A percentile compares a stretch with the other conserved stretches of the same genome.
These are phyloP conservation scores for Dasysyrphus tricinctus DNA, from an alignment of 2,888 invertebrate genomes.

Conservation along the genomic window DNA sequence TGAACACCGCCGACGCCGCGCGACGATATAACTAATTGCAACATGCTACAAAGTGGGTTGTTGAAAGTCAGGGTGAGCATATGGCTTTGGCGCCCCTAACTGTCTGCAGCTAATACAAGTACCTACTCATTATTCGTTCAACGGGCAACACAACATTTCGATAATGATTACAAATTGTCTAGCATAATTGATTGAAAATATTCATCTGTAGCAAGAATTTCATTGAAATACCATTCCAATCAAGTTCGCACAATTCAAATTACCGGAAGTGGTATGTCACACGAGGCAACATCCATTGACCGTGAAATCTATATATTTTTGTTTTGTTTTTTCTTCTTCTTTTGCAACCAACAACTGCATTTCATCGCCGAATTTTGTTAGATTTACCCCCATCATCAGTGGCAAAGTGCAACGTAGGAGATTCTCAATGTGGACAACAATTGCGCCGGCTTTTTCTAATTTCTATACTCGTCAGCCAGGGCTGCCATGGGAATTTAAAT, in stretches of 20 bases:
- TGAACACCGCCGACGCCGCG: constrained; percentile 23
- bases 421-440: constrained; percentile 55
- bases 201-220: constrained; percentile 33
- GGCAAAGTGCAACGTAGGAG: constrained; percentile 23
- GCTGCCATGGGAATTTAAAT: background rate
- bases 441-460: constrained; percentile 25
- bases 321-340: background rate
- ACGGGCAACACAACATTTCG: background rate
- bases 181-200: constrained; percentile 52
- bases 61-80: constrained; percentile 67
- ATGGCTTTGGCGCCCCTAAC: constrained; percentile 38
- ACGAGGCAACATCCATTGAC: constrained; percentile 72
- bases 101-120: background rate
- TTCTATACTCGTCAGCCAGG: background rate
- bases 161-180: constrained; percentile 34
- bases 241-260: constrained; percentile 61
- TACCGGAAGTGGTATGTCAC: constrained; percentile 68
- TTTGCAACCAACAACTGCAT: constrained; percentile 43
- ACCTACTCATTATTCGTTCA: background rate
- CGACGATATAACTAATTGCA: constrained; percentile 56
- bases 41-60: constrained; percentile 67
- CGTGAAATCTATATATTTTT: constrained; percentile 59
- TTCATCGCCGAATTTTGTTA: constrained; percentile 48
- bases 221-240: constrained; percentile 48
- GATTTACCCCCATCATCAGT: constrained; percentile 21